Evolutionary conservation across 2,888 invertebrate species (phyloP), one percentile per base, ranked within the genome.

Genomic region (Tipula vernalis): DNA sequence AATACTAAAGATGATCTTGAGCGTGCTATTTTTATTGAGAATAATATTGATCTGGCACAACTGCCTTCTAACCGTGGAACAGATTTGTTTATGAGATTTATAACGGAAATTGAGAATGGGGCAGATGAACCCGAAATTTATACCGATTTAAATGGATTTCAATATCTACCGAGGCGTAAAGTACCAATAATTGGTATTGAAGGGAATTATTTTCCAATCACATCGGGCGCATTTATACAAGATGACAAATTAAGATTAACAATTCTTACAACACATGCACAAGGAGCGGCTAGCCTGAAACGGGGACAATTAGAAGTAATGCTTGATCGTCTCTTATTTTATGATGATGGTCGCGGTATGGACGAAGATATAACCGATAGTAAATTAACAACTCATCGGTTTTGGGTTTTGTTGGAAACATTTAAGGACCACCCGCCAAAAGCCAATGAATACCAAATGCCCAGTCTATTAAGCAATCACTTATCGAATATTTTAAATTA

Each of bases 131-230:
- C 97, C 0, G 95, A 95, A 89, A 96, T 97, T 90, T 97, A 95
- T 89, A 96, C 98, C 0, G 99, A 99, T 91, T 94, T 97, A 88
- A 99, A 98, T 91, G 98, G 98, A 1, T 98, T 98, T 90, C 97
- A 97, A 90, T 97, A 97, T 92, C 96, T 97, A 89, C 95, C 95
- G 90, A 93, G 97, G 42, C 93, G 95, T 0, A 97, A 97, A 90
- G 94, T 97, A 0, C 95, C 95, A 83, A 93, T 95, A 87, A 94
- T 97, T 87, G 96, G 96, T 0, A 95, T 98, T 87, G 98, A 99
- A 91, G 99, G 97, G 0, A 99, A 99, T 91, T 98, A 98, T 90
- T 99, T 97, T 90, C 99, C 99, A 0, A 96, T 98, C 88, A 98
- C 99, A 0, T 95, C 97, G 0, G 96, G 96, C 93, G 96, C 97